Base-by-base conservation (phyloP, 2,113 vertebrate genomes). In the Pseudorectes ferrugineus region DNA sequence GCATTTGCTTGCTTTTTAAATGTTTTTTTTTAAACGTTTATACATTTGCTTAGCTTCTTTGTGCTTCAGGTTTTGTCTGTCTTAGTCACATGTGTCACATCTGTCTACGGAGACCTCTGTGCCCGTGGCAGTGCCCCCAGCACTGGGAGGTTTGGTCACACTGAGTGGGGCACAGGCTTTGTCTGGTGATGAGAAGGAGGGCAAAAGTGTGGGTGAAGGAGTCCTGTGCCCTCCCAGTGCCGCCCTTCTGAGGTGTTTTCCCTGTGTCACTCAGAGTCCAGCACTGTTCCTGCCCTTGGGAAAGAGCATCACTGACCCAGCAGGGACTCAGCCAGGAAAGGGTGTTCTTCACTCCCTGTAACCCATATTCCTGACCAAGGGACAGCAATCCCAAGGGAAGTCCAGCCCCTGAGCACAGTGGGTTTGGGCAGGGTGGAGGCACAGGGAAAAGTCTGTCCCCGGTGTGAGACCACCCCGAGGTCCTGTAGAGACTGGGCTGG, bases 391-490 rank as follows among this genome's bases (percentile, higher is more conserved):
- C 45, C 9, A 12, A 11, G 13, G 80, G 45, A 52, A 36, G 25
- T 4, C n/a, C 45, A 59, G 65, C 70, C 74, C 17, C 25, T 3
- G 43, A 40, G 23, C 42, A 11, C 3, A 12, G 68, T 0, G 2
- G 2, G 4, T 45, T 48, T 33, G 68, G 31, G 35, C 18, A 33
- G 81, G 68, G 16, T 20, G 42, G 36, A 26, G 45, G 21, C 31
- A 20, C 16, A 29, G 76, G 45, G 40, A 5, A 71, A 57, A 0
- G 6, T 52, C 54, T 51, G 35, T 43, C 59, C 49, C 55, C 26
- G 4, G 19, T 4, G 48, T 51, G 65, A n/a, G 36, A 58, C 24
- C 24, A 0, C 5, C 5, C 20, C 5, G 1, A 6, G 26, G 8
- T 33, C 35, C 66, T 26, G 22, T 0, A 35, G 45, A 21, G 33